Conservation (phyloP, 37 sponge, comb jelly and placozoan genomes). For the Agelas oroides region DNA sequence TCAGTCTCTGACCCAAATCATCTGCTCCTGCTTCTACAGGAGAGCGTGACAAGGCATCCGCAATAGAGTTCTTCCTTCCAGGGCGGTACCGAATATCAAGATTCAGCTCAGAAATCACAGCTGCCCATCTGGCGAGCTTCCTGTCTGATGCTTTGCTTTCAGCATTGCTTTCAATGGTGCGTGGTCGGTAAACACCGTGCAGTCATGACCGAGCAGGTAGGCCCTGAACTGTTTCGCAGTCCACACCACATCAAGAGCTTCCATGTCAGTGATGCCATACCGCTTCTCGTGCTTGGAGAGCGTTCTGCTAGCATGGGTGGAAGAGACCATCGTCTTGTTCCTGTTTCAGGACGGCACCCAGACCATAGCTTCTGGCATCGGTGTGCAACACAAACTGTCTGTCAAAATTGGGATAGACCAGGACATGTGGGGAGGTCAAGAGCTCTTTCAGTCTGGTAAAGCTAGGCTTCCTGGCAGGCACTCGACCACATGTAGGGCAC, state of each 20-base stretch:
- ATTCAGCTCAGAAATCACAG: too few relatives aligned
- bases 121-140: slow-evolving; percentile 22
- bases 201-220: too few relatives aligned
- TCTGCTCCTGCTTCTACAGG: too few relatives aligned
- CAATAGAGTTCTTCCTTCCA: too few relatives aligned
- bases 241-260: too few relatives aligned
- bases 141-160: too few relatives aligned
- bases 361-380: slow-evolving; percentile 34
- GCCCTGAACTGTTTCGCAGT: too few relatives aligned
- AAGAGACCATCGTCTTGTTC: slow-evolving; percentile 17
- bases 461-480: slow-evolving; percentile 26
- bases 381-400: slow-evolving; percentile 45
- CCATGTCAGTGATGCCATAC: too few relatives aligned
- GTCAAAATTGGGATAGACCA: slow-evolving; percentile 38
- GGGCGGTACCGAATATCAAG: too few relatives aligned
- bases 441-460: slow-evolving; percentile 22
- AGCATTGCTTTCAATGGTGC: too few relatives aligned
- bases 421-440: slow-evolving; percentile 19
- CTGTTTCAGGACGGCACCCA: slow-evolving; percentile 47
- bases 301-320: slow-evolving; percentile 53
- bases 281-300: slow-evolving; percentile 44
- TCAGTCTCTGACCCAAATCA: neutral
- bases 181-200: too few relatives aligned
- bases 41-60: too few relatives aligned
- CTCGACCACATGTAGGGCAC: slow-evolving; percentile 22